Percentiles rank a stretch among this genome's conserved stretches.
Conservation (phyloP, 2,113 vertebrate species). For the Pterocles burchelli region DNA sequence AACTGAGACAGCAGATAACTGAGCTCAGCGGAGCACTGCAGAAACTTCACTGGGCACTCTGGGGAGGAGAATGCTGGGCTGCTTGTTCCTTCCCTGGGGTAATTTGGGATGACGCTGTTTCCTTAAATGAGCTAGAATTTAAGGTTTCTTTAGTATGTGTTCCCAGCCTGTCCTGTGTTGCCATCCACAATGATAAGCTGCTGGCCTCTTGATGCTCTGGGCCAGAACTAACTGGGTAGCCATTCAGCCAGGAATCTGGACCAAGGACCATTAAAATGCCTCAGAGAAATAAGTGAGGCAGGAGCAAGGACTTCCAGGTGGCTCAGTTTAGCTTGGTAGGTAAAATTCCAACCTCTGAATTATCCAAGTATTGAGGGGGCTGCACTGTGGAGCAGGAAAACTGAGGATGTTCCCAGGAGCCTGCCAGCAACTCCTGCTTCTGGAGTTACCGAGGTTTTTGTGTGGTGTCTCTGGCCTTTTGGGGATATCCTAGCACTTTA, state of each 20-base stretch:
- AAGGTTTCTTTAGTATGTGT: background rate
- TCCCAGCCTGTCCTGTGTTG: background rate
- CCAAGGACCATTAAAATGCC: background rate
- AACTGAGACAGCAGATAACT: background rate
- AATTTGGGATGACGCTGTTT: background rate
- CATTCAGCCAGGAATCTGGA: background rate
- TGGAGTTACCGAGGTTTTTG: background rate
- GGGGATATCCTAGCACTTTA: background rate
- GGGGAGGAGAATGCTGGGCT: background rate
- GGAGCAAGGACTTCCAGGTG: background rate
- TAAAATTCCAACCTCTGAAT: background rate
- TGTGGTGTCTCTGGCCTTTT: background rate
- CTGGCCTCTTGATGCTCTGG: background rate
- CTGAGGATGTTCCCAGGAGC: background rate
- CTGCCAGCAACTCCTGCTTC: background rate
- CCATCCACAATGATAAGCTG: rapidly evolving
- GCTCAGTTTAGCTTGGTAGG: background rate
- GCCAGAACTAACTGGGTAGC: background rate
- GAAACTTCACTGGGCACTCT: rapidly evolving
- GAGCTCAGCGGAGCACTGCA: background rate
- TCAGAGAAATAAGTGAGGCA: background rate
- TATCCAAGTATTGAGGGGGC: background rate
- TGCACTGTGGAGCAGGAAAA: background rate
- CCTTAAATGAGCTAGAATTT: background rate
- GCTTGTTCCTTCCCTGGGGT: background rate